Base-by-base conservation (phyloP, 2,113 vertebrate species). In the Tor tambroides region DNA sequence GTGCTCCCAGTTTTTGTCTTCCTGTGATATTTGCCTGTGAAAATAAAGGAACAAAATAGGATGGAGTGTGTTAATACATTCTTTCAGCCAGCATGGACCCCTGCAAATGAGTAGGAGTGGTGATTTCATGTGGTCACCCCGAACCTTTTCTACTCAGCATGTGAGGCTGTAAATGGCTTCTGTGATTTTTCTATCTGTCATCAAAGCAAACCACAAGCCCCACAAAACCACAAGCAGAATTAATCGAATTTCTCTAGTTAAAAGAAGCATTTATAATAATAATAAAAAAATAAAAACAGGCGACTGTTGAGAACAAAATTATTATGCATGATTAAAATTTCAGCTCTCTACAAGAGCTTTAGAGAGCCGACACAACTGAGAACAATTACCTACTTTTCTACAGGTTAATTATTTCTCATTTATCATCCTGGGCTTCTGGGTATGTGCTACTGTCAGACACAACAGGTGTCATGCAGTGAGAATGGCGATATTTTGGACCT, bases 1-100 rank as follows among this genome's bases (percentile, higher is more conserved):
- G 91, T 95, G 95, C 93, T 98, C 97, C 98, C 98, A 99, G 91
- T 99, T 99, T 94, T 97, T 98, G 91, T 99, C 98, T 93, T 99
- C 97, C 89, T 99, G 97, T 87, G 98, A 99, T 90, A 99, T 99
- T 95, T 99, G 95, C 88, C 98, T 99, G 92, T 89, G 86, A 92
- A n/a, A 90, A 43, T 86, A 15, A 87, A 30, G 0, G 76, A 71
- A 72, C n/a, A 71, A 26, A 54, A 74, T 5, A 59, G 65, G 63
- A 78, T 6, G 4, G 15, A 56, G 32, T 61, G 35, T 35, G 28
- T 63, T 49, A 59, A 51, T 8, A 38, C 14, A 54, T 69, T 3
- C 26, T 76, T 10, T 35, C 43, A 65, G 63, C 28, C 63, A 83
- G 19, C 41, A 83, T 54, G 28, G 12, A 51, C 6, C 32, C 11